These are phyloP conservation scores for Barypeithes pellucidus DNA, from an alignment of 2,888 invertebrate species.

Conservation along the genomic window DNA sequence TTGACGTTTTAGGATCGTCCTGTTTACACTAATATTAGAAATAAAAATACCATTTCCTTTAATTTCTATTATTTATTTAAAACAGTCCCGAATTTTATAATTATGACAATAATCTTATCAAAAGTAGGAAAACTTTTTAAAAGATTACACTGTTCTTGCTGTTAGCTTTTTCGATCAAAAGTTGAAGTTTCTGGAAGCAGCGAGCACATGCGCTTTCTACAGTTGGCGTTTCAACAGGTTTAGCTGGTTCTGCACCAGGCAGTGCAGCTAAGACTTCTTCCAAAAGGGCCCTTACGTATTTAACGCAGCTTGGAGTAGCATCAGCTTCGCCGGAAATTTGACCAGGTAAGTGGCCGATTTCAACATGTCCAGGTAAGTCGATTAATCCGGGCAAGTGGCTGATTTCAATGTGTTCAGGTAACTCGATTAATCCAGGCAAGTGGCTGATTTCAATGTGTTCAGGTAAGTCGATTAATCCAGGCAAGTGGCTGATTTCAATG, in stretches of 20 bases:
- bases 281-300: slow-evolving; percentile 38
- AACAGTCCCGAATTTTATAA: not conserved
- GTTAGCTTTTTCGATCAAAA: slow-evolving; percentile 32
- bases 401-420: slow-evolving; percentile 7
- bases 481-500: slow-evolving; percentile 25
- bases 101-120: not conserved
- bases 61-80: not conserved
- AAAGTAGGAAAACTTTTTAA: not conserved
- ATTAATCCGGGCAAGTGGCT: slow-evolving; percentile 32
- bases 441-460: slow-evolving; percentile 28
- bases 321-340: slow-evolving; percentile 11
- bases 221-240: slow-evolving; percentile 3
- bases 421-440: slow-evolving; percentile 13
- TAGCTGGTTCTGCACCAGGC: slow-evolving; percentile 16
- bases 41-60: not conserved
- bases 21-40: not conserved
- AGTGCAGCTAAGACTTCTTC: slow-evolving; percentile 35
- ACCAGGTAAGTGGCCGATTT: slow-evolving; percentile 39
- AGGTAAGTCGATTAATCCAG: slow-evolving; percentile 12
- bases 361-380: not conserved
- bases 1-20: too few species aligned
- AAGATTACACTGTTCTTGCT: slow-evolving; percentile 26
- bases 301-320: slow-evolving; percentile 37
- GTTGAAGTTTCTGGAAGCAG: slow-evolving; percentile 48
- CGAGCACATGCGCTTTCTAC: slow-evolving; percentile 33